Conservation (phyloP, 2,888 invertebrate species). For the Aromia moschata region DNA sequence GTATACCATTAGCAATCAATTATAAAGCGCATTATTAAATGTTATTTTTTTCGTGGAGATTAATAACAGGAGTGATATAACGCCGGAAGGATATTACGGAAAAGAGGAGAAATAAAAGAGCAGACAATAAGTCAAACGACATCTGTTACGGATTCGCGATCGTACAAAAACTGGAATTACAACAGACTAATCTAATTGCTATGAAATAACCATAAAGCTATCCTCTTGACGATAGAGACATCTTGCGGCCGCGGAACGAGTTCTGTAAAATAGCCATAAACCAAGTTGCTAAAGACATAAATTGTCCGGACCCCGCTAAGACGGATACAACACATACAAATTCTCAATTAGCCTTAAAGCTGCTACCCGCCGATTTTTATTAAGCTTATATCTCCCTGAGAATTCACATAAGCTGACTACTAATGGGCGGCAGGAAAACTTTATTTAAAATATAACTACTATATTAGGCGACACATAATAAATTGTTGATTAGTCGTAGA, state of each 20-base stretch:
- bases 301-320: conserved; percentile 53
- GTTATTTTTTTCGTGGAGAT: conserved; percentile 31
- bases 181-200: conserved; percentile 63
- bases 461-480: no score
- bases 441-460: no score
- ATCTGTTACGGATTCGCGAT: conserved; percentile 58
- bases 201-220: conserved; percentile 62
- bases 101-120: conserved; percentile 39
- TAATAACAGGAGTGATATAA: conserved; percentile 45
- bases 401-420: conserved; percentile 23
- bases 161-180: conserved; percentile 61
- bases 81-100: conserved; percentile 43
- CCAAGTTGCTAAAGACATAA: conserved; percentile 61
- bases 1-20: no score
- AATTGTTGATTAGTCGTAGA: no score
- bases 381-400: conserved; percentile 34
- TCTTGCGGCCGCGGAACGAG: conserved; percentile 62
- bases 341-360: conserved; percentile 58
- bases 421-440: not conserved
- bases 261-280: conserved; percentile 63
- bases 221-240: conserved; percentile 63
- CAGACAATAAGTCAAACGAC: conserved; percentile 60
- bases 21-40: conserved; percentile 21
- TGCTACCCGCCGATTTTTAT: conserved; percentile 41
- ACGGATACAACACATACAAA: conserved; percentile 61